Base-by-base conservation (phyloP, 2,113 vertebrate genomes). In the Fukomys damarensis region DNA sequence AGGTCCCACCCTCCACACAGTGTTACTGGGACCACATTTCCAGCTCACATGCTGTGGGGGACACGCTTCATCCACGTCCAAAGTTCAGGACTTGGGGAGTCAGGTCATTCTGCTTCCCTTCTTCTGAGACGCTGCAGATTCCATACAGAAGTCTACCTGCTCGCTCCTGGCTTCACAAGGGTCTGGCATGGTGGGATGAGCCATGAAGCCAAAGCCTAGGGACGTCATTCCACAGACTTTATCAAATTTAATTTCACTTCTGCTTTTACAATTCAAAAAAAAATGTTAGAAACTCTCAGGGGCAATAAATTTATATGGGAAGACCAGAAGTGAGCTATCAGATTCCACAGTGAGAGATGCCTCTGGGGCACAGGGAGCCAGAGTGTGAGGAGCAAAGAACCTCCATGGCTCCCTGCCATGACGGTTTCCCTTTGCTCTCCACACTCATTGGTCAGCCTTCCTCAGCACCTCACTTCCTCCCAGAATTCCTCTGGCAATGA, bases 341-440 rank as follows among this genome's bases (percentile, higher is more conserved):
- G 46, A 54, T 5, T 77, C 24, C 54, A 41, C 2, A 24, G 43
- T 2, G 41, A 35, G n/a, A 79, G 74, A n/a, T 0, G 30, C 24
- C 80, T 58, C 28, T 49, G 89, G 56, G 49, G 38, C 66, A 90
- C 7, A 80, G n/a, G 10, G 1, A 24, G 52, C 28, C 30, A 3
- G 32, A 2, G 5, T 1, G 12, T 20, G 52, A 5, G 0, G 1
- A 3, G 28, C 54, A 7, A 24, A 74, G 74, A 61, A 16, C 38
- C 17, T 0, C 4, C 49, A 1, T 1, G 7, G 32, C 5, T 17
- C 41, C 43, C 32, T 0, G 2, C 2, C 10, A 6, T 0, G 0
- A 3, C 4, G 24, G 28, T 1, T 24, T 8, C 4, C 22, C 20
- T 26, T 24, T 0, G 0, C 19, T 3, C 35, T 28, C 38, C 35